Percentiles rank a stretch among this genome's conserved stretches.
phyloP scores from a whole-genome alignment of 1,140 invertebrate species.

The Streblospio benedicti region DNA sequence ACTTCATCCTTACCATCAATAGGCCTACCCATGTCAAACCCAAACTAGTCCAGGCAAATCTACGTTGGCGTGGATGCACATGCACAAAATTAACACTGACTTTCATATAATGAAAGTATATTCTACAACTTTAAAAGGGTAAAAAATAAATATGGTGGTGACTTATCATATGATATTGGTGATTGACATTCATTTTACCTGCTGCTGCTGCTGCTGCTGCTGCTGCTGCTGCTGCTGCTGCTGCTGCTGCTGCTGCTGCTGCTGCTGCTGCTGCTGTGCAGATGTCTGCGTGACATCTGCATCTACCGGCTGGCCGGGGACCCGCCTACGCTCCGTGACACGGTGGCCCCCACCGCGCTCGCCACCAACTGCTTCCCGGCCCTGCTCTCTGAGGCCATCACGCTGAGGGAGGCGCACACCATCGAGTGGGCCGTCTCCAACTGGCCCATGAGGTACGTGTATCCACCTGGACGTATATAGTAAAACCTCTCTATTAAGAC shows the following conservation, averaged over 20 bases:
- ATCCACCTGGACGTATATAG: too few relatives aligned
- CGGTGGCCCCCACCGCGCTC: constrained; percentile 20
- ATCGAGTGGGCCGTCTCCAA: constrained; percentile 25
- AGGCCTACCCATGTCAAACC: too few relatives aligned
- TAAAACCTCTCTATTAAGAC: too few relatives aligned
- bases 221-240: too few relatives aligned
- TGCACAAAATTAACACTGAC: background rate
- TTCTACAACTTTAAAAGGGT: background rate
- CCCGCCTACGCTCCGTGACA: constrained; percentile 16
- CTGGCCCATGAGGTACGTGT: constrained; percentile 29
- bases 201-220: too few relatives aligned
- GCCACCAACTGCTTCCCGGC: constrained; percentile 31
- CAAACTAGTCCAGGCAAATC: too few relatives aligned
- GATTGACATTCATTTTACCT: background rate
- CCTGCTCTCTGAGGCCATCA: constrained; percentile 34
- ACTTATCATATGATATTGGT: background rate
- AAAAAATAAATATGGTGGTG: background rate
- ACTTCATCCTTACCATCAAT: too few relatives aligned
- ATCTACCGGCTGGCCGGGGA: constrained; percentile 29
- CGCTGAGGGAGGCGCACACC: constrained; percentile 29
- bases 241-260: too few relatives aligned
- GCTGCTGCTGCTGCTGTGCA: constrained; percentile 16
- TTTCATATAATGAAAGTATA: background rate
- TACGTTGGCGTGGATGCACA: too few relatives aligned
- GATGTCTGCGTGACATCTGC: constrained; percentile 27